phyloP scores from a whole-genome alignment of 2,797 vertebrate species.

The Semaprochilodus insignis region DNA sequence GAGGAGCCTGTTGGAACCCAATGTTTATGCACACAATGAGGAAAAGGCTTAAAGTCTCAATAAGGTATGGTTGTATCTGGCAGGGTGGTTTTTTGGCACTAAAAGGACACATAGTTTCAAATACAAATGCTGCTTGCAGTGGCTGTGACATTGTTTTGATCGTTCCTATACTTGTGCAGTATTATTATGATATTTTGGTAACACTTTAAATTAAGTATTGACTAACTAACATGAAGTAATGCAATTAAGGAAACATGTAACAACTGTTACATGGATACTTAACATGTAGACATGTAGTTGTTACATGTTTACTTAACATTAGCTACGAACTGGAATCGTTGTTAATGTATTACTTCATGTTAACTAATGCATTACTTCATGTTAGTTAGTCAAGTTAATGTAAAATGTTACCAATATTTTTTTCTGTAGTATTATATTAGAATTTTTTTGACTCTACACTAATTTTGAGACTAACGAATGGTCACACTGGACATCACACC shows the following conservation, averaged over 20 bases:
- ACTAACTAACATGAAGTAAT: too few relatives aligned
- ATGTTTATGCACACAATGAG: not conserved
- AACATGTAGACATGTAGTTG: too few relatives aligned
- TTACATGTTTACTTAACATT: too few relatives aligned
- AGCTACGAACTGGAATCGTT: too few relatives aligned
- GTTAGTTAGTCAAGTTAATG: too few relatives aligned
- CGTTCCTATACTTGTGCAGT: not conserved
- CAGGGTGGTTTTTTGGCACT: not conserved
- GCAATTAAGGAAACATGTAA: too few relatives aligned
- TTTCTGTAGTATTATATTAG: not conserved
- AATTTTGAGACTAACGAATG: not conserved
- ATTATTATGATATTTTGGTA: slow-evolving; percentile 5
- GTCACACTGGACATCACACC: slow-evolving; percentile 9
- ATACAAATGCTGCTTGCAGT: not conserved
- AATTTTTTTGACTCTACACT: not conserved
- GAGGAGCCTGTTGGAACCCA: not conserved
- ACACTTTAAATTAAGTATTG: too few relatives aligned
- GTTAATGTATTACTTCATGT: too few relatives aligned
- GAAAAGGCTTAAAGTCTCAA: not conserved
- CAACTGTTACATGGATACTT: too few relatives aligned
- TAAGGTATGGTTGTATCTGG: slow-evolving; percentile 7
- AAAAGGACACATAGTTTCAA: not conserved
- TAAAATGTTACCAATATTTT: too few relatives aligned
- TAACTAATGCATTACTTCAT: too few relatives aligned
- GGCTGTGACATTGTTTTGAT: not conserved